phyloP scores from a whole-genome alignment of 2,888 invertebrate species.

The Drosophila merina region DNA sequence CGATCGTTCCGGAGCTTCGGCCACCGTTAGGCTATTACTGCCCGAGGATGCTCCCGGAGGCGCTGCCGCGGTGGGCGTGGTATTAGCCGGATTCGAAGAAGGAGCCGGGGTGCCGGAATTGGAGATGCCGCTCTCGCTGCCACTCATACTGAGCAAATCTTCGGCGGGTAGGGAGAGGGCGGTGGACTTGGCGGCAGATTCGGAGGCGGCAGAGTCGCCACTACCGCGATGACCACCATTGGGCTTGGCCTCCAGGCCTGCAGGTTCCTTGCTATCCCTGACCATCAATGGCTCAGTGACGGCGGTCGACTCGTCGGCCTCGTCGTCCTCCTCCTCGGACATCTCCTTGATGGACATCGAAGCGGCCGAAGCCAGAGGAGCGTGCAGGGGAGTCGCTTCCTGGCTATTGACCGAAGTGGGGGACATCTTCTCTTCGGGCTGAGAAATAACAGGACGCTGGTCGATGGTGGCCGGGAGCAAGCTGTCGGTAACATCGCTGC shows the following conservation, averaged over 20 bases:
- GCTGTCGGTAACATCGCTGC: slow-evolving; percentile 69
- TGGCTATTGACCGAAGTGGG: slow-evolving; percentile 72
- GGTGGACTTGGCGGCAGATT: slow-evolving; percentile 73
- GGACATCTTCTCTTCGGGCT: slow-evolving; percentile 59
- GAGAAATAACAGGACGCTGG: slow-evolving; percentile 18
- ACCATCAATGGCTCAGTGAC: slow-evolving; percentile 57
- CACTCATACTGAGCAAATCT: slow-evolving; percentile 72
- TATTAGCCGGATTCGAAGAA: slow-evolving; percentile 39
- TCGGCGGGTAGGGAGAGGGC: slow-evolving; percentile 76
- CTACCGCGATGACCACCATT: slow-evolving; percentile 63
- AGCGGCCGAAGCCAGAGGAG: slow-evolving; percentile 67
- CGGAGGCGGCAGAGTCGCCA: slow-evolving; percentile 62
- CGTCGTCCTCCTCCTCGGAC: slow-evolving; percentile 78
- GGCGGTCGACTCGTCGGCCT: slow-evolving; percentile 63
- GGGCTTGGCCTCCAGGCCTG: slow-evolving; percentile 26
- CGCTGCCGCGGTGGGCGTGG: slow-evolving; percentile 53
- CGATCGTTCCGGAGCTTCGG: slow-evolving; percentile 79
- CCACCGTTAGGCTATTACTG: slow-evolving; percentile 66
- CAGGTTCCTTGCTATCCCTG: slow-evolving; percentile 42
- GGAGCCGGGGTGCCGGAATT: slow-evolving; percentile 48
- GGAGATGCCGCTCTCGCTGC: slow-evolving; percentile 72
- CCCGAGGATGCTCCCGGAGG: slow-evolving; percentile 35
- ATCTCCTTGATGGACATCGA: slow-evolving; percentile 81
- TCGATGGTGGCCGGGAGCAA: slow-evolving; percentile 61
- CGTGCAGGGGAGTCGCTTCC: slow-evolving; percentile 59